These are phyloP conservation scores for Drosophila rufa DNA, from an alignment of 1,140 invertebrate genomes.

Conservation along the genomic window DNA sequence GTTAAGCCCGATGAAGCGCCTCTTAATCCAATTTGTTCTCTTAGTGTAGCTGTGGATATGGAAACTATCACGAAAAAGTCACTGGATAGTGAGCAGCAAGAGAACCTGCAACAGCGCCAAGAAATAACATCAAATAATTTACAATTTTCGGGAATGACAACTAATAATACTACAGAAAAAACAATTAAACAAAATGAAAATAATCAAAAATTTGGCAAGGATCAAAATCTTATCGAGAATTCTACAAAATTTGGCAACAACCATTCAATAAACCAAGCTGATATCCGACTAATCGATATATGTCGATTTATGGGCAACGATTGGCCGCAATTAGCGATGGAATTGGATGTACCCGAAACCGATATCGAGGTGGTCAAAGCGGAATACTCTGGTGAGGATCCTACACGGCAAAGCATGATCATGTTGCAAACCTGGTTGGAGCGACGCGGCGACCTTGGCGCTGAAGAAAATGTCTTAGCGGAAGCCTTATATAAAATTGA, in stretches of 20 bases:
- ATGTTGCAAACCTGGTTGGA: conserved; percentile 93
- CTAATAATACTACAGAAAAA: not conserved
- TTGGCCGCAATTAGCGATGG: conserved; percentile 94
- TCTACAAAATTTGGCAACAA: not conserved
- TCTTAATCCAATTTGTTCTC: conserved; percentile 97
- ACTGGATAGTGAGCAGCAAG: conserved; percentile 1
- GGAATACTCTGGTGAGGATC: conserved; percentile 90
- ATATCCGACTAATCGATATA: conserved; percentile 94
- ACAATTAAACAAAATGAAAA: not conserved
- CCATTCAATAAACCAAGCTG: conserved; percentile 56
- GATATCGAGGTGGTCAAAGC: conserved; percentile 94
- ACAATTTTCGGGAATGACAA: conserved; percentile 1
- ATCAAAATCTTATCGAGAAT: not conserved
- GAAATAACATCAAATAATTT: conserved; percentile 17
- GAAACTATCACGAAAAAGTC: conserved; percentile 1
- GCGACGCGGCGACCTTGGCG: conserved; percentile 87
- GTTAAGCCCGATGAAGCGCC: conserved; percentile 94
- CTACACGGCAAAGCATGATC: conserved; percentile 93
- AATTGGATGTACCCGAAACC: conserved; percentile 92
- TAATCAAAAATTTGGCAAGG: conserved; percentile 1
- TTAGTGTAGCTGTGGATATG: conserved; percentile 96
- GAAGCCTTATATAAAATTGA: conserved; percentile 94
- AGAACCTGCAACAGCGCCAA: conserved; percentile 17
- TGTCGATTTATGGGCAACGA: conserved; percentile 95
- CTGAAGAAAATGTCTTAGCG: conserved; percentile 90